phyloP scores from a whole-genome alignment of 1,140 invertebrate species.

The Drosophila bipectinata region DNA sequence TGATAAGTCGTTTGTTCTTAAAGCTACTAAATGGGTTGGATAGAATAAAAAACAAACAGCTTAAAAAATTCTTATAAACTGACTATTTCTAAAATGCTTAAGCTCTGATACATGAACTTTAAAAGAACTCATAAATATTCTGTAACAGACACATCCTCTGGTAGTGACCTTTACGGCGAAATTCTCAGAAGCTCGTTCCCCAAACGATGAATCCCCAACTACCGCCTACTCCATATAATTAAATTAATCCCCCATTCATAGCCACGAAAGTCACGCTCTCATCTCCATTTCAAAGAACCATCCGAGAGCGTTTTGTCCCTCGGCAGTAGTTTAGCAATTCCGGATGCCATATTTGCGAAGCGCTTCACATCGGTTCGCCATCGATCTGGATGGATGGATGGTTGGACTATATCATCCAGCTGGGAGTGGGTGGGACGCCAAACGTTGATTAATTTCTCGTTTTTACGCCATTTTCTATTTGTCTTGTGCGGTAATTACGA shows the following conservation, averaged over 20 bases:
- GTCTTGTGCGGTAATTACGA: constrained; percentile 79
- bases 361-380: constrained; percentile 64
- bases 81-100: background rate
- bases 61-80: background rate
- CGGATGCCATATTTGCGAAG: constrained; percentile 57
- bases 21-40: background rate
- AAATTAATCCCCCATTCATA: constrained; percentile 1
- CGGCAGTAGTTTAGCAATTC: constrained; percentile 23
- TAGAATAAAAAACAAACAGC: background rate
- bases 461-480: constrained; percentile 81
- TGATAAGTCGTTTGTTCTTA: background rate
- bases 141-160: background rate
- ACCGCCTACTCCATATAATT: constrained; percentile 2
- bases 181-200: background rate
- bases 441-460: constrained; percentile 78
- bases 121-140: constrained; percentile 1
- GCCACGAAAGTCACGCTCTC: constrained; percentile 21
- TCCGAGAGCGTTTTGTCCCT: constrained; percentile 14
- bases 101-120: background rate
- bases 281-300: constrained; percentile 9
- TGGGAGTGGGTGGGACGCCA: constrained; percentile 8
- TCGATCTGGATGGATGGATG: constrained; percentile 22
- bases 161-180: background rate
- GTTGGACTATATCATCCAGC: constrained; percentile 18
- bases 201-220: background rate